Evolutionary conservation across 2,113 vertebrate species (phyloP).

Genomic region (Mus musculus): GRCm39 chr8:121795501-121796000

Average conservation of each 20-base stretch:
- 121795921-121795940: fast-evolving
- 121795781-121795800: background rate
- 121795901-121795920: fast-evolving
- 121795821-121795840: background rate
- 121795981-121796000: background rate
- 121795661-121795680: background rate
- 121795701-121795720: background rate
- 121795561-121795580: no score
- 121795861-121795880: no score
- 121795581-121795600: fast-evolving
- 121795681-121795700: fast-evolving
- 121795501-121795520: fast-evolving
- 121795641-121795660: background rate
- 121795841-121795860: background rate
- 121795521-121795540: background rate
- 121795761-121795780: no score
- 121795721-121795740: fast-evolving
- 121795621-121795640: fast-evolving
- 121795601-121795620: fast-evolving
- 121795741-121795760: fast-evolving
- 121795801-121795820: background rate
- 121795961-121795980: no score
- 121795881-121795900: no score
- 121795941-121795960: background rate
- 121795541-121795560: background rate